A percentile compares a stretch with the other conserved stretches of the same genome.
phyloP scores from a whole-genome alignment of 2,113 vertebrate species.

The Galemys pyrenaicus region DNA sequence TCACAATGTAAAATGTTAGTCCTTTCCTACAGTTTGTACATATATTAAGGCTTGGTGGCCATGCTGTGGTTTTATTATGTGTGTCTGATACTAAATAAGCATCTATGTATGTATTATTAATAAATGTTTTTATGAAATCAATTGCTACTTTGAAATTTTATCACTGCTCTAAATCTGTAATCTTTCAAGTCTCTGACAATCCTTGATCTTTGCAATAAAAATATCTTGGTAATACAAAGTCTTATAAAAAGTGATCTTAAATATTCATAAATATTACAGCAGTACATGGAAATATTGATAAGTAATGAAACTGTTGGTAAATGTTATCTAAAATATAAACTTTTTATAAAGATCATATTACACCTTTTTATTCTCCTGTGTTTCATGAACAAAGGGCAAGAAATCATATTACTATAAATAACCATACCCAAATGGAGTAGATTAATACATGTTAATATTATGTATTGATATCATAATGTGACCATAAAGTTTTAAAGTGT shows the following conservation, averaged over 20 bases:
- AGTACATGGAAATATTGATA: constrained; percentile 16
- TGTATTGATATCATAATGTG: neutral
- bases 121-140: constrained; percentile 23
- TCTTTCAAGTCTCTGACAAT: neutral
- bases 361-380: neutral
- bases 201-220: neutral
- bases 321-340: constrained; percentile 30
- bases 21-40: neutral
- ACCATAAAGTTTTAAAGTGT: neutral
- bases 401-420: neutral
- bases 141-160: constrained; percentile 37
- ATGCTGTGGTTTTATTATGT: neutral
- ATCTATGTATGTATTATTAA: neutral
- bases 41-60: neutral
- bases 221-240: neutral
- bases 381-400: neutral
- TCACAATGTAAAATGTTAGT: neutral
- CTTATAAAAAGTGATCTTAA: neutral
- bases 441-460: neutral
- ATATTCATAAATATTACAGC: constrained; percentile 49
- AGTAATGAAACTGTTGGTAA: neutral
- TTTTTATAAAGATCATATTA: neutral
- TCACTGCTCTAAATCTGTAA: neutral
- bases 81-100: neutral
- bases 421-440: neutral